Base-by-base conservation (phyloP, 1,140 invertebrate genomes). In the Papilio helenus region DNA sequence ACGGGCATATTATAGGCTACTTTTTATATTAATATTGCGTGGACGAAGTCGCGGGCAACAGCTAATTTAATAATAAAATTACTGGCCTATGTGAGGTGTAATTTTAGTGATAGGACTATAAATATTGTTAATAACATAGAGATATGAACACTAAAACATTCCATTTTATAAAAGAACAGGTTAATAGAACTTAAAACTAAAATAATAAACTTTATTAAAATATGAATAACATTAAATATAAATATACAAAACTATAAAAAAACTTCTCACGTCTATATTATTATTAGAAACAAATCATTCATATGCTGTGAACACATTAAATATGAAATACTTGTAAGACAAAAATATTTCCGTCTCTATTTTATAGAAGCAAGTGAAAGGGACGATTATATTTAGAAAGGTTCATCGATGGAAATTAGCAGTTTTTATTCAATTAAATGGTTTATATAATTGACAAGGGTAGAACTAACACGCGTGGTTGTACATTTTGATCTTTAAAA, bases 141-240 rank as follows among this genome's bases (percentile, higher is more conserved):
- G 20, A 23, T n/a, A 12, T 65, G 29, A 16, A 65, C 5, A 65
- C 29, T 16, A 65, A 61, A 61, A 65, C 61, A 65, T 29, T 65
- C 61, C 61, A 65, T 65, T 65, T 65, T 29, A 65, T 29, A 29
- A 29, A 65, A 65, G 10, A 65, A 65, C 10, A 26, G 2, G 29
- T 65, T 29, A 65, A 65, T 65, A 16, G 23, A 26, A 26, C 58
- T 29, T 65, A 29, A 65, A 4, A 9, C 58, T 65, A 29, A 65
- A 26, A 61, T 61, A 61, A 61, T 61, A 61, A 61, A 65, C 61
- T 65, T 34, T 14, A 61, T 26, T 61, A 61, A 61, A 61, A 61
- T 61, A 61, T 12, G 58, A 65, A 65, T 65, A 65, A 65, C 29
- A 65, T 65, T 65, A 61, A 61, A 12, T 29, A 65, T 5, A 65